Conservation (phyloP, 2,888 invertebrate species). For the Pelosia muscerda region DNA sequence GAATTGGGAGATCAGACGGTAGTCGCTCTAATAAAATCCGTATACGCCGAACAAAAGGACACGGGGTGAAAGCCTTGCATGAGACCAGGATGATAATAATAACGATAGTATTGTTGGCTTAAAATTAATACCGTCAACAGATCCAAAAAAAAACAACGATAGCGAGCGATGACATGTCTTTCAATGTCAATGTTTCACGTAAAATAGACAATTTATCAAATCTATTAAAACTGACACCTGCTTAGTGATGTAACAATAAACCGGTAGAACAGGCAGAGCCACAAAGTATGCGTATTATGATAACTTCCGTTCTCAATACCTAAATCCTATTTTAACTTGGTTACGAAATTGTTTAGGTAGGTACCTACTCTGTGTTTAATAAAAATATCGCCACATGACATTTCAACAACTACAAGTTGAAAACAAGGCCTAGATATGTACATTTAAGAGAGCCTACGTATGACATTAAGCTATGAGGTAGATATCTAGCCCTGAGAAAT, state of each 20-base stretch:
- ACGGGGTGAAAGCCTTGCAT: too few species aligned
- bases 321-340: slow-evolving; percentile 5
- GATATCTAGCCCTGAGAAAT: background rate
- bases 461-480: background rate
- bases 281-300: slow-evolving; percentile 5
- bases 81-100: too few species aligned
- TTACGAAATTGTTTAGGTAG: background rate
- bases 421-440: background rate
- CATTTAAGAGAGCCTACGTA: too few species aligned
- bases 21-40: too few species aligned
- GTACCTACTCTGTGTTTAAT: background rate
- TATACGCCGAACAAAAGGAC: too few species aligned
- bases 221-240: slow-evolving; percentile 23
- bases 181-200: background rate
- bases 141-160: background rate
- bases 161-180: background rate
- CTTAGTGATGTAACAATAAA: slow-evolving; percentile 22
- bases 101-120: background rate
- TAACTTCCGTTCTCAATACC: slow-evolving; percentile 28
- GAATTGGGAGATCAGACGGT: too few species aligned
- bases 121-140: background rate
- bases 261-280: slow-evolving; percentile 15
- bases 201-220: slow-evolving; percentile 17
- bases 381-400: background rate
- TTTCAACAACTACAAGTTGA: background rate